Percentiles rank a stretch among this genome's conserved stretches.
phyloP scores from a whole-genome alignment of 2,113 vertebrate species.

The Corythornis madagascariensis region DNA sequence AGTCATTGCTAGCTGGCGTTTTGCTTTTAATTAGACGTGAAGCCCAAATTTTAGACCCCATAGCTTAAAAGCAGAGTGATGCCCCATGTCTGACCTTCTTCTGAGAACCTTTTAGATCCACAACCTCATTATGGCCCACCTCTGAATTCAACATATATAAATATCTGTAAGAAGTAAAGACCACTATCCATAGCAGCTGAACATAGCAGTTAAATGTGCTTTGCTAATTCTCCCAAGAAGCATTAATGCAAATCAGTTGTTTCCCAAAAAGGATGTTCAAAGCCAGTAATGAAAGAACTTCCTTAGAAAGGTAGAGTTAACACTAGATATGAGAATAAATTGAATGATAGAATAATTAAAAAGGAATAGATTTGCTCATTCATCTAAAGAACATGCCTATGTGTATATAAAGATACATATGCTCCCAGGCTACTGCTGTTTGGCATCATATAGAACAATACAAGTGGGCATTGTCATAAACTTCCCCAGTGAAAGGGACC shows the following conservation, averaged over 20 bases:
- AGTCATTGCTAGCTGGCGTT: neutral
- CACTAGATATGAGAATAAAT: neutral
- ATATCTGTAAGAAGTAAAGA: neutral
- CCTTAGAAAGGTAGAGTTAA: neutral
- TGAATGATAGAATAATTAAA: neutral
- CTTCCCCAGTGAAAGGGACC: neutral
- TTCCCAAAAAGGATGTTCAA: neutral
- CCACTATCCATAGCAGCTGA: neutral
- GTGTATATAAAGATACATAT: neutral
- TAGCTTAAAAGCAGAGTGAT: neutral
- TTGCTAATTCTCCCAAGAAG: neutral
- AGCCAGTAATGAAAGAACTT: neutral
- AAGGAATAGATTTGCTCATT: neutral
- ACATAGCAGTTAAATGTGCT: neutral
- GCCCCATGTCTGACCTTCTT: neutral
- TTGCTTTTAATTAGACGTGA: neutral
- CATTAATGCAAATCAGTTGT: neutral
- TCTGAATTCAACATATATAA: neutral
- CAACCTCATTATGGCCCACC: neutral
- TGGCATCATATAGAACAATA: neutral
- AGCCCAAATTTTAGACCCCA: neutral
- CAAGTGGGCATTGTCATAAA: neutral
- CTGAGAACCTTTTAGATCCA: neutral
- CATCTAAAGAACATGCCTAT: neutral
- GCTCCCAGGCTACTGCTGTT: neutral